phyloP scores from a whole-genome alignment of 2,113 vertebrate species.

The Perca schrenkii region DNA sequence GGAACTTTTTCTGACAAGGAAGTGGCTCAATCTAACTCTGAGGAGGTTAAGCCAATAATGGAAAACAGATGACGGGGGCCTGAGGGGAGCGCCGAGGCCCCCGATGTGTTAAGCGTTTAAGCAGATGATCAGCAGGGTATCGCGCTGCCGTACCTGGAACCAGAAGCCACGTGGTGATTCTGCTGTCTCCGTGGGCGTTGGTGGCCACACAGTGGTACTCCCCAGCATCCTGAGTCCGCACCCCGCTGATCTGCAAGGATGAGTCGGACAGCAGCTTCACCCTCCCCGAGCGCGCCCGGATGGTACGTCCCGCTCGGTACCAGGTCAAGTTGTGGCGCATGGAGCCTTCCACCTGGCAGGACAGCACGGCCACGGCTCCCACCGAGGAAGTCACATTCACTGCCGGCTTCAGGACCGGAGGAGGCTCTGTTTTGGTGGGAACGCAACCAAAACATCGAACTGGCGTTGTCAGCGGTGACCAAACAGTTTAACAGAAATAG shows the following conservation, averaged over 20 bases:
- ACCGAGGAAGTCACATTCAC: slow-evolving; percentile 87
- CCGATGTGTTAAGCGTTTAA: slow-evolving; percentile 59
- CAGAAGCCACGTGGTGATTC: slow-evolving; percentile 87
- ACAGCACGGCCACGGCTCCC: slow-evolving; percentile 84
- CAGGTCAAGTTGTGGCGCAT: slow-evolving; percentile 91
- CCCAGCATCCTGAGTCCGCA: slow-evolving; percentile 83
- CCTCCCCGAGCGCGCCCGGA: slow-evolving; percentile 57
- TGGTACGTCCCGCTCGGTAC: slow-evolving; percentile 81
- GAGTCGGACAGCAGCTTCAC: slow-evolving; percentile 80
- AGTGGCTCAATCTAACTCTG: slow-evolving; percentile 59
- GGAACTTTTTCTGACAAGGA: slow-evolving; percentile 63
- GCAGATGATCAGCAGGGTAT: slow-evolving; percentile 62
- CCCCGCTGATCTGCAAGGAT: slow-evolving; percentile 84
- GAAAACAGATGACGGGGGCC: slow-evolving; percentile 77
- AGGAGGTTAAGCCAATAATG: slow-evolving; percentile 68
- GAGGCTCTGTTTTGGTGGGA: slow-evolving; percentile 84
- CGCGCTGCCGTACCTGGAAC: slow-evolving; percentile 84
- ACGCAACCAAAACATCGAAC: slow-evolving; percentile 47
- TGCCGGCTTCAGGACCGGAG: slow-evolving; percentile 80
- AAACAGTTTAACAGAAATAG: slow-evolving; percentile 49
- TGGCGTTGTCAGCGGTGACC: slow-evolving; percentile 40
- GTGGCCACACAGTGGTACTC: slow-evolving; percentile 87
- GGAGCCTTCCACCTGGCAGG: slow-evolving; percentile 85
- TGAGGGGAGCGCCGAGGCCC: slow-evolving; percentile 51
- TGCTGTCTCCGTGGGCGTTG: slow-evolving; percentile 80